phyloP scores from a whole-genome alignment of 2,888 invertebrate species.

The Oscheius sp. region DNA sequence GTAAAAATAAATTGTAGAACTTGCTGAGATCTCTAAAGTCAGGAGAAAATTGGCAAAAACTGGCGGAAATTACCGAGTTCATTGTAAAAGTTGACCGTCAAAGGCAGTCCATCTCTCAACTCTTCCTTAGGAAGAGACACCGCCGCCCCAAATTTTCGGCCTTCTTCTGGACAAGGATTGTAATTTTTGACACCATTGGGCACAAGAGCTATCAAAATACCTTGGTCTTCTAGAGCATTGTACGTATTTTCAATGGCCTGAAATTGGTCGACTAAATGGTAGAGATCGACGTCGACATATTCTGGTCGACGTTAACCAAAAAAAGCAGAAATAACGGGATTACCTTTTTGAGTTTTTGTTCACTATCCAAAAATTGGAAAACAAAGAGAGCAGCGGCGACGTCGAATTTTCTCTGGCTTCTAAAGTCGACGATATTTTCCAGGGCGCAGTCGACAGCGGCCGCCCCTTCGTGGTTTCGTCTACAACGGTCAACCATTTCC shows the following conservation, averaged over 20 bases:
- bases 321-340: background rate
- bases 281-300: no score
- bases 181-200: conserved; percentile 29
- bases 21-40: conserved; percentile 9
- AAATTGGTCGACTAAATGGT: background rate
- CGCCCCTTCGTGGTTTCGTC: conserved; percentile 5
- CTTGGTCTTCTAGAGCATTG: conserved; percentile 4
- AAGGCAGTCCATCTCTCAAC: conserved; percentile 9
- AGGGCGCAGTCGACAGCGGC: background rate
- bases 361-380: conserved; percentile 30
- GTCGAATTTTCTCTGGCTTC: conserved; percentile 22
- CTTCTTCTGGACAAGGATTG: conserved; percentile 34
- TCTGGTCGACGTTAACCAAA: no score
- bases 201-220: conserved; percentile 27
- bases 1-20: conserved; percentile 19
- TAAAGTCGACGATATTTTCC: conserved; percentile 8
- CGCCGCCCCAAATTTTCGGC: conserved; percentile 33
- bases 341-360: conserved; percentile 22
- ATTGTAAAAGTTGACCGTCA: conserved; percentile 29
- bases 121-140: background rate
- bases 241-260: conserved; percentile 28
- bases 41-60: background rate
- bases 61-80: conserved; percentile 7
- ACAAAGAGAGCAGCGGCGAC: conserved; percentile 33
- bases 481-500: conserved; percentile 30